phyloP scores from a whole-genome alignment of 2,888 invertebrate species.

The Ectemnius lituratus region DNA sequence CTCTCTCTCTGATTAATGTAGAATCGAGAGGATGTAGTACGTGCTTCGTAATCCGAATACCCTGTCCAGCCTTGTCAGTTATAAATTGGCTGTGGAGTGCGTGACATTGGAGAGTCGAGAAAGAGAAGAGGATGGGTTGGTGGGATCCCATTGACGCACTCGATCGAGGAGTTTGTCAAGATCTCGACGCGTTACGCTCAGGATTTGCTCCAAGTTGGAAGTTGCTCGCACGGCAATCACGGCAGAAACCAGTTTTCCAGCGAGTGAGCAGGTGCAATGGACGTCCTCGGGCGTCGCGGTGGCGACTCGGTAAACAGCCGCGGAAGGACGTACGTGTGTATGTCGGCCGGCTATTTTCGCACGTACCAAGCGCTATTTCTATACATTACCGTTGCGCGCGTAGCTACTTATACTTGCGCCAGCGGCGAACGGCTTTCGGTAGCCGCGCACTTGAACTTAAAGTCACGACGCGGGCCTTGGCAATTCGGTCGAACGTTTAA shows the following conservation, averaged over 20 bases:
- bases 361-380: no score
- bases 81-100: no score
- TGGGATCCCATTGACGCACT: neutral
- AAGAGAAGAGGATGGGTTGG: no score
- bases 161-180: neutral
- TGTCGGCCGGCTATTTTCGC: no score
- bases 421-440: no score
- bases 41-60: neutral
- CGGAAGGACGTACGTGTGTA: neutral
- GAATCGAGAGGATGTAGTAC: neutral
- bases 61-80: neutral
- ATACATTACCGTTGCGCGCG: no score
- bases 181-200: neutral
- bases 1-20: neutral
- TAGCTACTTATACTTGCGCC: no score
- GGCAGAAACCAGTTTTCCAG: conserved; percentile 2
- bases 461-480: no score
- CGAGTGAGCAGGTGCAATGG: neutral
- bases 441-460: no score
- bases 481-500: no score
- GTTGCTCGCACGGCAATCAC: neutral
- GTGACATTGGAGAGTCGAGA: no score
- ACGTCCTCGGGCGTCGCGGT: conserved; percentile 2
- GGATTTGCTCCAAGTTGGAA: neutral
- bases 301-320: neutral